Evolutionary conservation across 2,113 vertebrate species (phyloP), one percentile per base, ranked within the genome.

Genomic region (Heloderma charlesbogerti): DNA sequence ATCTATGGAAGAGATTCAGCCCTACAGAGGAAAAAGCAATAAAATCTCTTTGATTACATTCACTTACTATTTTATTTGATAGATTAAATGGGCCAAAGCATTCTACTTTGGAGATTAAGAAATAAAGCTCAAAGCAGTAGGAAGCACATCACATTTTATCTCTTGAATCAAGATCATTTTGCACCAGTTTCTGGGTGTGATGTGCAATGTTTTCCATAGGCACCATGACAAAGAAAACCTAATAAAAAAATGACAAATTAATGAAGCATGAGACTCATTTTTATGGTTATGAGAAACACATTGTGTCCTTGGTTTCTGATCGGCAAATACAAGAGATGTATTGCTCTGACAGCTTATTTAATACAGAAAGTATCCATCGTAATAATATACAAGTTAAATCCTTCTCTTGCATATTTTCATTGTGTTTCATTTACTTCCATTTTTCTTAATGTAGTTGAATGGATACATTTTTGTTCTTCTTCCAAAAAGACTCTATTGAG

Each of bases 11-110:
- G 87, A 82, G 86, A 88, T 94, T 95, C 79, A 95, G 87, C 89
- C 92, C 86, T 86, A 91, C 82, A 77, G 89, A 83, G 43, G 79
- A 86, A 91, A 92, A 92, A 20, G 10, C 34, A 94, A 86, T 91
- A 91, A 93, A 94, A 94, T 83, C 88, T 3, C 15, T 90, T 94
- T 91, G 77, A 92, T 94, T 95, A 90, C 7, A 95, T 90, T 87
- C 86, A 92, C 81, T 89, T 91, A 94, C 85, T 90, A 90, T 93
- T 95, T 93, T 89, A 74, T 92, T 69, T 95, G 51, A 91, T 87
- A 51, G 57, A 93, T 87, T 92, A 57, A 89, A 92, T 66, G 48
- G 81, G 83, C 78, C 71, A 89, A 90, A 94, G 31, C 86, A 89
- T 86, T 93, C 60, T 89, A 77, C 72, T 86, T 12, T 83, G 90